Evolutionary conservation across 2,113 vertebrate genomes (phyloP), one percentile per base, ranked within the genome.

Genomic region (Sclerurus mexicanus): DNA sequence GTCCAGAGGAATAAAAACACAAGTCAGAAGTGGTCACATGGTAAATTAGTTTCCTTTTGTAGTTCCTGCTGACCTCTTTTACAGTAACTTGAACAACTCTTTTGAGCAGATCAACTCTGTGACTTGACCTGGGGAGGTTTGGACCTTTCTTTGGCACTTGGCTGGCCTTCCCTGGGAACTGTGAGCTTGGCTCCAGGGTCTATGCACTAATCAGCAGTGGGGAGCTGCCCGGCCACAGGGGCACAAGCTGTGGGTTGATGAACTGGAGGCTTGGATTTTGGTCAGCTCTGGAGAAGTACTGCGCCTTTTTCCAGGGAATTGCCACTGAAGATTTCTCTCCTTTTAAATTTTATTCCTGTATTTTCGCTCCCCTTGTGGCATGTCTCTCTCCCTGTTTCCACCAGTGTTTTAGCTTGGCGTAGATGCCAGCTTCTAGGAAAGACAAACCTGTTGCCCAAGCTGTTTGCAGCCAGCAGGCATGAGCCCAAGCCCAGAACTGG

Each of bases 401-500:
- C 47, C 2, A 1, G 7, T 44, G 40, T 35, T 90, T 86, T 68
- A 44, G 47, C 52, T 62, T 71, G 77, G 73, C 40, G 0, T 12
- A 55, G 47, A 16, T 75, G 50, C 74, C 93, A 90, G 59, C 68
- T 87, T 89, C 81, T 76, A 55, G 60, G 25, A 74, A 89, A 67
- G 95, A 68, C n/a, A 81, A 87, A 87, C 83, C 69, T 75, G 39
- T 56, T 90, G 78, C 78, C 74, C 1, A 2, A 11, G 80, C 50
- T n/a, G 35, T 62, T 78, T 23, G 53, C 75, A 64, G 81, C 2
- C 77, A 75, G 52, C 81, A 59, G 95, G 79, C 85, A 47, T 62
- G 79, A 86, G 90, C 83, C 64, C 47, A 28, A 95, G 62, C 69
- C 50, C 1, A 3, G 56, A 76, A 75, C 85, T 75, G 60, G 64